These are phyloP conservation scores for Eucidaris tribuloides DNA, from an alignment of 35 echinoderm and acorn worm genomes.

Conservation along the genomic window DNA sequence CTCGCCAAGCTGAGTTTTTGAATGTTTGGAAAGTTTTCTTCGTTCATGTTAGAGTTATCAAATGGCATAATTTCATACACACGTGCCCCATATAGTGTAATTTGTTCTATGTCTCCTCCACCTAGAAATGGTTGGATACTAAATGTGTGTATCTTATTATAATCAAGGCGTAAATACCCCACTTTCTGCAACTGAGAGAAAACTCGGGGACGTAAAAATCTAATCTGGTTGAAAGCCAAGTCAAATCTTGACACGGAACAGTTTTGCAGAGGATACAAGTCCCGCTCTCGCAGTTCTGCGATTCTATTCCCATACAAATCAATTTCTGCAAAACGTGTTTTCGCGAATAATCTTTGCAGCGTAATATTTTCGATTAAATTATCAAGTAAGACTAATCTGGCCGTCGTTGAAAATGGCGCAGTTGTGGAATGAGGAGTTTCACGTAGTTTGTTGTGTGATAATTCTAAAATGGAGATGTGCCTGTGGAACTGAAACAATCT, in stretches of 20 bases:
- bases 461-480: background rate
- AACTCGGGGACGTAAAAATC: background rate
- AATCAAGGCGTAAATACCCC: background rate
- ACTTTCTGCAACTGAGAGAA: background rate
- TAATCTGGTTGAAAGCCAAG: background rate
- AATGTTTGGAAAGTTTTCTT: background rate
- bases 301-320: background rate
- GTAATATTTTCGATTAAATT: background rate
- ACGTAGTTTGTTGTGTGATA: background rate
- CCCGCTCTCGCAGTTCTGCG: background rate
- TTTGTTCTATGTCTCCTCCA: background rate
- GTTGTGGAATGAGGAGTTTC: background rate
- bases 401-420: background rate
- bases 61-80: background rate
- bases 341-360: background rate
- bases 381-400: background rate
- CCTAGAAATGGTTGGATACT: background rate
- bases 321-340: background rate
- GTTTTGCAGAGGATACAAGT: slow-evolving; percentile 10
- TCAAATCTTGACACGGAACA: background rate
- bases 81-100: background rate
- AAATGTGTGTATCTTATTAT: background rate
- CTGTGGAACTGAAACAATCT: background rate
- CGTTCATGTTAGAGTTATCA: background rate
- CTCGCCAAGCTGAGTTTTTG: background rate